Percentiles rank a stretch among this genome's conserved stretches.
These are phyloP conservation scores for Lagopus muta DNA, from an alignment of 2,113 vertebrate species.

Conservation along the genomic window DNA sequence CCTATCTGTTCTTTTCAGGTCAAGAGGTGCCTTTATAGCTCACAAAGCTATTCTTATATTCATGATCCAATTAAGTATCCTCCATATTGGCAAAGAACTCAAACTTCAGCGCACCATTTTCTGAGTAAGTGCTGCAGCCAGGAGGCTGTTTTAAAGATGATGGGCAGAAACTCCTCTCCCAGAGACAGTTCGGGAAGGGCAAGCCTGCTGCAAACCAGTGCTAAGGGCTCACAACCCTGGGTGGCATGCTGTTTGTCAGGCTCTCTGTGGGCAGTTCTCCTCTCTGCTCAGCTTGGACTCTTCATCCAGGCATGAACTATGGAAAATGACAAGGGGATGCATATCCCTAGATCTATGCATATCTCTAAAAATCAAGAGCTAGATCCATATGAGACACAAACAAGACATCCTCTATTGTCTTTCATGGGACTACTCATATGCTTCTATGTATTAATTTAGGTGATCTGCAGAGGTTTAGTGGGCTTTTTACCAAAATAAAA, in stretches of 20 bases:
- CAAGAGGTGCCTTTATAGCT: not conserved
- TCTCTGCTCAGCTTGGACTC: not conserved
- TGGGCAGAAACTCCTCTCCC: not conserved
- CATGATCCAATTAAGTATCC: not conserved
- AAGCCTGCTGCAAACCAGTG: not conserved
- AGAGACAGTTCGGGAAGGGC: not conserved
- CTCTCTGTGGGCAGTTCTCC: not conserved
- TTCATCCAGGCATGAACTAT: not conserved
- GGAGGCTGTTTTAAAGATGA: not conserved
- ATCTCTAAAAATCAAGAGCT: not conserved
- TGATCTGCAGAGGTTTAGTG: not conserved
- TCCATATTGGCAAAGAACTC: not conserved
- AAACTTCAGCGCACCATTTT: not conserved
- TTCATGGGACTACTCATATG: not conserved
- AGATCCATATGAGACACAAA: not conserved
- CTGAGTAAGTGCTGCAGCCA: not conserved
- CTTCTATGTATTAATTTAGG: not conserved
- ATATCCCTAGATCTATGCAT: not conserved
- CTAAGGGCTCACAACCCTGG: not conserved
- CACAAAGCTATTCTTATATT: not conserved
- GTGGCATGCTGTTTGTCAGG: accelerated
- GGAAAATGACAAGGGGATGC: not conserved
- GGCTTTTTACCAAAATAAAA: not conserved
- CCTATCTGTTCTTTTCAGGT: not conserved
- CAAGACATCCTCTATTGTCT: not conserved